phyloP scores from a whole-genome alignment of 2,888 invertebrate species.

The Rhamnusium bicolor region DNA sequence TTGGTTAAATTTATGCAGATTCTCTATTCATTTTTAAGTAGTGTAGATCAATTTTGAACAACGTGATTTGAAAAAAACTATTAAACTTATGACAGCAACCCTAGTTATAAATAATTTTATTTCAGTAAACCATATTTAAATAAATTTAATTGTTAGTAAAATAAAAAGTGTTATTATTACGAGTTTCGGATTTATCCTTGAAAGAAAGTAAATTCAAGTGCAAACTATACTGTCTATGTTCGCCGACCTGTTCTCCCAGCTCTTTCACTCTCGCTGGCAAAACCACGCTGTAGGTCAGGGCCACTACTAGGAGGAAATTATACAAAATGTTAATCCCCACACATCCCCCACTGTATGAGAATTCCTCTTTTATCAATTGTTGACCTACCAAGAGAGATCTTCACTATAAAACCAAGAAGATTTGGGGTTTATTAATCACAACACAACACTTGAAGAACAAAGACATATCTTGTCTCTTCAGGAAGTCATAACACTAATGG shows the following conservation, averaged over 20 bases:
- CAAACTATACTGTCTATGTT: slow-evolving; percentile 16
- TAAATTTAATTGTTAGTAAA: neutral
- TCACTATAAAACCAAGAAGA: slow-evolving; percentile 53
- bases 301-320: slow-evolving; percentile 33
- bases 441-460: slow-evolving; percentile 42
- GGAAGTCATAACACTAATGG: slow-evolving; percentile 49
- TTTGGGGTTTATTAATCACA: slow-evolving; percentile 48
- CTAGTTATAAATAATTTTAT: neutral
- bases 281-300: slow-evolving; percentile 37
- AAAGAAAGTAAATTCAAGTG: slow-evolving; percentile 32
- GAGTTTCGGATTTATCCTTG: slow-evolving; percentile 21
- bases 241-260: slow-evolving; percentile 21
- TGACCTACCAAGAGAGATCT: slow-evolving; percentile 49
- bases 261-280: slow-evolving; percentile 32
- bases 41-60: no score
- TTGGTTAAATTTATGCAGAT: no score
- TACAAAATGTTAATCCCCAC: slow-evolving; percentile 17
- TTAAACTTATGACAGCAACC: neutral
- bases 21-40: no score
- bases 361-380: slow-evolving; percentile 46
- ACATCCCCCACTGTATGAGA: slow-evolving; percentile 43
- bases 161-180: neutral
- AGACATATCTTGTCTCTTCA: slow-evolving; percentile 43
- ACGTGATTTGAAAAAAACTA: no score
- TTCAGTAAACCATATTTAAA: neutral